phyloP scores from a whole-genome alignment of 2,797 vertebrate genomes.

The Trachurus trachurus region DNA sequence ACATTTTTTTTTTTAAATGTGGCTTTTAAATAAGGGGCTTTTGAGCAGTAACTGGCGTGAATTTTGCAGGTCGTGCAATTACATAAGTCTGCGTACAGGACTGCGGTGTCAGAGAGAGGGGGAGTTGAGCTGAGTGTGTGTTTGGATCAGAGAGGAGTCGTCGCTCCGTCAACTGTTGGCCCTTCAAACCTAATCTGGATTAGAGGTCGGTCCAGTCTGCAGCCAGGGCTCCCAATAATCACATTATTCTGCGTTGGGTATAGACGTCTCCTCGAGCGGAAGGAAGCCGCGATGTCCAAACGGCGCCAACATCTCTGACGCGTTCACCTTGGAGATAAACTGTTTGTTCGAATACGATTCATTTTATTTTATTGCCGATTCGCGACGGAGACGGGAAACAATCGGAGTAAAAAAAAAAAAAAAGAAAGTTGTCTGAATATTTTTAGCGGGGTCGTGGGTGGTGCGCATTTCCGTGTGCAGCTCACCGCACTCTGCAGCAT shows the following conservation, averaged over 20 bases:
- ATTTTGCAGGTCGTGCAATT: conserved; percentile 51
- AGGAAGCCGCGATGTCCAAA: not conserved
- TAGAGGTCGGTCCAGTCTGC: conserved; percentile 63
- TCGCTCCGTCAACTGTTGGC: conserved; percentile 44
- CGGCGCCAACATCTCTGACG: not conserved
- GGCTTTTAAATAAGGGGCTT: not conserved
- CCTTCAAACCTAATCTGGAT: conserved; percentile 79
- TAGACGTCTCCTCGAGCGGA: conserved; percentile 33
- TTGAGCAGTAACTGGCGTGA: not conserved
- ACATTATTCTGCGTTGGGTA: conserved; percentile 56
- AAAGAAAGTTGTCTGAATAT: conserved; percentile 41
- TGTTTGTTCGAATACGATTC: not conserved
- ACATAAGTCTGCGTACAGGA: conserved; percentile 63
- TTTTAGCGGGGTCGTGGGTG: conserved; percentile 16
- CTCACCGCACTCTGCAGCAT: conserved; percentile 66
- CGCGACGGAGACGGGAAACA: not conserved
- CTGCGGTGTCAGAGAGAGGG: conserved; percentile 58
- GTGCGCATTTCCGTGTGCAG: conserved; percentile 45
- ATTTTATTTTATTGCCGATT: not conserved
- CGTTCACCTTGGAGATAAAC: not conserved
- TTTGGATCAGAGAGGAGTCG: conserved; percentile 53
- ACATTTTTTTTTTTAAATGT: too few species aligned
- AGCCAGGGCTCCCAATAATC: conserved; percentile 67
- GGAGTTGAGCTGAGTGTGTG: conserved; percentile 38
- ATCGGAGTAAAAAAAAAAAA: conserved; percentile 19